These are phyloP conservation scores for Mythimna ferrago DNA, from an alignment of 2,888 invertebrate species.

Conservation along the genomic window DNA sequence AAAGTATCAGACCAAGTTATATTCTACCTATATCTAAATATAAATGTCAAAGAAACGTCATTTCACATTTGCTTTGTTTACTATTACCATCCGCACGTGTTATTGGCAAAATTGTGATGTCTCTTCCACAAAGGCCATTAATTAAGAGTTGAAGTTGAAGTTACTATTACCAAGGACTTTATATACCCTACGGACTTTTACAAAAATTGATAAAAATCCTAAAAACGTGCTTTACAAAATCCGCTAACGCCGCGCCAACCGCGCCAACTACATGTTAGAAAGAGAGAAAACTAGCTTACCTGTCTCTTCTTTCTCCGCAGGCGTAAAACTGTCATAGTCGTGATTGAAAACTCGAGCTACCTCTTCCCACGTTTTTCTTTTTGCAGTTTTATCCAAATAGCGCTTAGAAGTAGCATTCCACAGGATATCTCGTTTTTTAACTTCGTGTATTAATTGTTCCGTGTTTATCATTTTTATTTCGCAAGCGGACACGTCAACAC, in stretches of 20 bases:
- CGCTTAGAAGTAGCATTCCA: slow-evolving; percentile 35
- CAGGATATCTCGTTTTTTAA: slow-evolving; percentile 31
- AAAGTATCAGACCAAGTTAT: neutral
- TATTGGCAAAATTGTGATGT: no score
- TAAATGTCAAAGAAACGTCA: neutral
- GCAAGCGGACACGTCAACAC: neutral
- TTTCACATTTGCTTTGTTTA: neutral
- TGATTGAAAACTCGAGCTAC: slow-evolving; percentile 27
- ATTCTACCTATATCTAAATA: neutral
- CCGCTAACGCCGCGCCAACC: slow-evolving; percentile 8
- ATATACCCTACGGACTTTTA: neutral
- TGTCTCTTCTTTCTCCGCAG: slow-evolving; percentile 20
- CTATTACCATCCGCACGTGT: no score
- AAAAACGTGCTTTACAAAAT: neutral
- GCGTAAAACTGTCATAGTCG: slow-evolving; percentile 10
- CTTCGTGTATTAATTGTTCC: slow-evolving; percentile 45
- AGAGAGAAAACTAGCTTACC: slow-evolving; percentile 35
- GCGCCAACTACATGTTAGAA: slow-evolving; percentile 16
- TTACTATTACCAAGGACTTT: no score
- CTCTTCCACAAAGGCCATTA: no score
- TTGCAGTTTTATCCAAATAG: slow-evolving; percentile 12
- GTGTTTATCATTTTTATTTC: slow-evolving; percentile 49
- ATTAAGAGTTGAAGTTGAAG: no score
- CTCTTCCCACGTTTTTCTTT: slow-evolving; percentile 43
- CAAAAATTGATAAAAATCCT: neutral